A percentile compares a stretch with the other conserved stretches of the same genome.
Conservation (phyloP, 2,113 vertebrate genomes). For the Hepsetus odoe region DNA sequence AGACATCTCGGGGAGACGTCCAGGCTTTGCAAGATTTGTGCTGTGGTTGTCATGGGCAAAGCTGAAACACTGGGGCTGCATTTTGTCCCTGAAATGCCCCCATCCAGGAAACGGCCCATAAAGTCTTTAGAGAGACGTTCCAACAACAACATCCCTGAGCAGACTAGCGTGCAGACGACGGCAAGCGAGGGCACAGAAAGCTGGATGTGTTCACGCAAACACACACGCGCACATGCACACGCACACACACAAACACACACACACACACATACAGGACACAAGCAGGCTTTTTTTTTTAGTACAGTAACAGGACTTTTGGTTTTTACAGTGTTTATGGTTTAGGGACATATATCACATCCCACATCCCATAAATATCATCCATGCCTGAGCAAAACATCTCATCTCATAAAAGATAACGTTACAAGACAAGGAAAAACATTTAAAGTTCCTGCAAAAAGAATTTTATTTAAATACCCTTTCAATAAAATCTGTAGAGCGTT, state of each 20-base stretch:
- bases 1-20: slow-evolving; percentile 60
- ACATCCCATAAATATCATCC: too few relatives aligned
- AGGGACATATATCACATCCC: too few relatives aligned
- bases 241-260: background rate
- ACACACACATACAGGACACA: background rate
- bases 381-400: too few relatives aligned
- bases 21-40: slow-evolving; percentile 68
- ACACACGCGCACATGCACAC: background rate
- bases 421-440: too few relatives aligned
- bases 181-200: slow-evolving; percentile 52
- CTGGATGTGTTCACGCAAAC: background rate
- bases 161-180: slow-evolving; percentile 53
- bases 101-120: slow-evolving; percentile 60
- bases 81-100: slow-evolving; percentile 57
- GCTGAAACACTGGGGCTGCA: slow-evolving; percentile 57
- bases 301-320: too few relatives aligned
- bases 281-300: too few relatives aligned
- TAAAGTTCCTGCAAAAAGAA: too few relatives aligned
- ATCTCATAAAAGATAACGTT: too few relatives aligned
- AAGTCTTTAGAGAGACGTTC: slow-evolving; percentile 59
- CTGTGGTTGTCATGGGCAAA: slow-evolving; percentile 52
- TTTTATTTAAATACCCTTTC: too few relatives aligned
- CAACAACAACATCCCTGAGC: slow-evolving; percentile 63
- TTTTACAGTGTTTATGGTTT: too few relatives aligned
- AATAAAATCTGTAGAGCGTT: too few relatives aligned